Conservation (phyloP, 1,140 invertebrate genomes). For the Aphaenogaster ashmeadi region DNA sequence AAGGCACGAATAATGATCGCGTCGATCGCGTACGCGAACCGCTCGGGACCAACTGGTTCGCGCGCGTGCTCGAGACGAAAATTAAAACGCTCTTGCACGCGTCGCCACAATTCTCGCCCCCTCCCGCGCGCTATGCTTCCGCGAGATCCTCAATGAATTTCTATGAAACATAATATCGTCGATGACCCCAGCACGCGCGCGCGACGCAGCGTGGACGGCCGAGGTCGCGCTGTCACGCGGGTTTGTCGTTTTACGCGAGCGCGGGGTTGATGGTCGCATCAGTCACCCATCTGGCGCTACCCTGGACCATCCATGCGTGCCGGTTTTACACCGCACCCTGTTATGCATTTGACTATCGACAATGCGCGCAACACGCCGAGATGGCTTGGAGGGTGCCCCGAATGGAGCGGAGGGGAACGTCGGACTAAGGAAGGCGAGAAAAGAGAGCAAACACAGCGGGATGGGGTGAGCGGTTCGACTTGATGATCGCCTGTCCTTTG, state of each 20-base stretch:
- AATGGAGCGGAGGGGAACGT: conserved; percentile 71
- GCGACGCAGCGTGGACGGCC: conserved; percentile 36
- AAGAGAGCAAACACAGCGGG: conserved; percentile 69
- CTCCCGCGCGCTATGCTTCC: background rate
- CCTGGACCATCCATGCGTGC: conserved; percentile 85
- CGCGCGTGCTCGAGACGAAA: background rate
- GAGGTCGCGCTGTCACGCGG: conserved; percentile 69
- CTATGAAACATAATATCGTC: conserved; percentile 73
- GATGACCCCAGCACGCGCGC: conserved; percentile 55
- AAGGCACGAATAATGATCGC: background rate
- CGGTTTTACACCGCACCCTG: conserved; percentile 81
- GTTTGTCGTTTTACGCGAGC: conserved; percentile 75
- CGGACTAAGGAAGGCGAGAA: conserved; percentile 61
- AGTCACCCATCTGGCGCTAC: conserved; percentile 87
- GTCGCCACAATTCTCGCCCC: background rate
- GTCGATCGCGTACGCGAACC: background rate
- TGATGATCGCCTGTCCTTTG: conserved; percentile 80
- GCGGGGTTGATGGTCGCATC: conserved; percentile 83
- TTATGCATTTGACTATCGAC: conserved; percentile 86
- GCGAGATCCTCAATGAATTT: conserved; percentile 73
- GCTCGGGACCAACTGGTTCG: background rate
- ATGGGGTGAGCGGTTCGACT: conserved; percentile 65
- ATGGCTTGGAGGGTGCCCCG: conserved; percentile 79
- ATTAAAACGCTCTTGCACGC: conserved; percentile 26
- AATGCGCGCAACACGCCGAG: conserved; percentile 86